Conservation (phyloP, 2,113 vertebrate species). For the Eublepharis macularius region DNA sequence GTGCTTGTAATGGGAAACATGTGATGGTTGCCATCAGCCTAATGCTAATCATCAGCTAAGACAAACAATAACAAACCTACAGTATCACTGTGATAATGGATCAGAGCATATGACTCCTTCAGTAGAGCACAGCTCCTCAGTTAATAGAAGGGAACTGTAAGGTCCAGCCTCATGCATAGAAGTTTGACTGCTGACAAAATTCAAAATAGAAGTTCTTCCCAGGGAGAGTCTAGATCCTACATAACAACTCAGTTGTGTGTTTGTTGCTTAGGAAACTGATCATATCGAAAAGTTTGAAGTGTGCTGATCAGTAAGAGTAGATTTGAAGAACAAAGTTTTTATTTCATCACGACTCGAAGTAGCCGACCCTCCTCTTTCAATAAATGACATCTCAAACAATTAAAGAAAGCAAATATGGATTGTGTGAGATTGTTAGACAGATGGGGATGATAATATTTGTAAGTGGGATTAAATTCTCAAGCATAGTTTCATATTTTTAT, state of each 20-base stretch:
- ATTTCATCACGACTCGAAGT: background rate
- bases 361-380: constrained; percentile 33
- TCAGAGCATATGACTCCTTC: no score
- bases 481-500: constrained; percentile 51
- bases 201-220: background rate
- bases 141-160: no score
- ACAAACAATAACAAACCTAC: background rate
- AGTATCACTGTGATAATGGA: background rate
- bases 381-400: constrained; percentile 35
- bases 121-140: no score
- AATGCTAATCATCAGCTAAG: background rate
- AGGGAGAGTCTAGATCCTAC: background rate
- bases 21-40: background rate
- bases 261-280: background rate
- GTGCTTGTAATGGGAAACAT: background rate
- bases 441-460: constrained; percentile 54
- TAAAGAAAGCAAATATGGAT: constrained; percentile 34
- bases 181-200: background rate
- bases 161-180: background rate
- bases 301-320: background rate
- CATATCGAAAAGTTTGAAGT: background rate
- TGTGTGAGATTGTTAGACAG: constrained; percentile 59
- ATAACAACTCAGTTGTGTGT: background rate
- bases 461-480: constrained; percentile 61
- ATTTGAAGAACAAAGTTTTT: constrained; percentile 28